phyloP scores from a whole-genome alignment of 2,113 vertebrate genomes.

The Pseudopipra pipra region DNA sequence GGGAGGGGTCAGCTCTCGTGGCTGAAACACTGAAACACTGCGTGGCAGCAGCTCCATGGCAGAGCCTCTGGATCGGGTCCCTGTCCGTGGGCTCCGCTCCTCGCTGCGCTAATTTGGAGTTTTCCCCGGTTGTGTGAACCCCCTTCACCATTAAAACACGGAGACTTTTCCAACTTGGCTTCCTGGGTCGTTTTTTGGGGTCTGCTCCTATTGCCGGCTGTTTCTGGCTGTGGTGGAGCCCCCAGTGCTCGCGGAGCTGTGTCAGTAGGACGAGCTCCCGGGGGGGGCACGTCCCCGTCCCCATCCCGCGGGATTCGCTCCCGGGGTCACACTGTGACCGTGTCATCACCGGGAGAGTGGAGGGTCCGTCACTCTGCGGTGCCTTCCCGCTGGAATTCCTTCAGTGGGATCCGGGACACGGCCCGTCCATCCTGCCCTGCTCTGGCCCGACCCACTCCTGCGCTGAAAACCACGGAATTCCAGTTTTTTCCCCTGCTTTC shows the following conservation, averaged over 20 bases:
- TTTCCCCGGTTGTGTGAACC: neutral
- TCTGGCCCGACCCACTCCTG: neutral
- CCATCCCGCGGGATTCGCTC: rapidly evolving
- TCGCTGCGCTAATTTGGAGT: neutral
- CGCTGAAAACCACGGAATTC: rapidly evolving
- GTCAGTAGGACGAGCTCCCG: no score
- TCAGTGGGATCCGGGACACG: rapidly evolving
- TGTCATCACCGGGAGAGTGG: neutral
- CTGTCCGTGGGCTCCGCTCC: neutral
- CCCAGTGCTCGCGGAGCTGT: rapidly evolving
- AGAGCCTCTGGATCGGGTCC: neutral
- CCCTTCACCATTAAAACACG: neutral
- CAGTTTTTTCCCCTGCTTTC: rapidly evolving
- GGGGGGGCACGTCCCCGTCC: neutral
- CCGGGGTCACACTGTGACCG: neutral
- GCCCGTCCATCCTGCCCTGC: neutral
- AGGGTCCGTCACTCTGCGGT: neutral
- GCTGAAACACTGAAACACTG: neutral
- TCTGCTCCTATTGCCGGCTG: neutral
- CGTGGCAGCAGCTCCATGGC: neutral
- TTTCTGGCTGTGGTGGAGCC: neutral
- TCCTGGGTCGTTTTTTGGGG: neutral
- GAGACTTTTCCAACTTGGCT: neutral
- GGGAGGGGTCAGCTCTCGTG: neutral
- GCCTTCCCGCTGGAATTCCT: neutral